Conservation (phyloP, 1,140 invertebrate species). For the Chionoecetes opilio region DNA sequence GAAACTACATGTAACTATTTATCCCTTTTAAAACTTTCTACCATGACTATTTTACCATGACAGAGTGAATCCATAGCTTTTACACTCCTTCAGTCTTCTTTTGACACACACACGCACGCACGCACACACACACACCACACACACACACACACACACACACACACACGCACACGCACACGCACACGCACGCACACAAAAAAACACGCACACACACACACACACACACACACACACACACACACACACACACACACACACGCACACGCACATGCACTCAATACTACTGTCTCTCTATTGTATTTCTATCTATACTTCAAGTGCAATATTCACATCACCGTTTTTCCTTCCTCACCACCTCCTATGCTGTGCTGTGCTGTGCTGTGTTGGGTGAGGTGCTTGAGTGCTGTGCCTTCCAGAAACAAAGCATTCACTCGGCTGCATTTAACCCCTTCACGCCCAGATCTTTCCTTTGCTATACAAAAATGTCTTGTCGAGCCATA, state of each 20-base stretch:
- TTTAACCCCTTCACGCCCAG: too few relatives aligned
- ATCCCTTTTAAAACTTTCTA: neutral
- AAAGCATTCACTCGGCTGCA: neutral
- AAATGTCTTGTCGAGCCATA: too few relatives aligned
- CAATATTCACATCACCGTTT: neutral
- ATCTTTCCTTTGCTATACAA: too few relatives aligned
- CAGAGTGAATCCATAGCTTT: neutral
- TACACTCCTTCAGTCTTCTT: neutral
- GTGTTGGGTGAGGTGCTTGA: neutral
- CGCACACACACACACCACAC: too few relatives aligned
- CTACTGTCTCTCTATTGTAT: neutral
- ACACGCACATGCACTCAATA: too few relatives aligned
- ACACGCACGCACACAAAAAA: too few relatives aligned
- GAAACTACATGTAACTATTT: too few relatives aligned
- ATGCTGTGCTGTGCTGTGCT: neutral
- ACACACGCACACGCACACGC: too few relatives aligned
- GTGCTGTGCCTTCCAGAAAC: conserved; percentile 11
- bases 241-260: too few relatives aligned
- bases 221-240: neutral
- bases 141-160: too few relatives aligned
- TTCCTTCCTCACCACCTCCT: neutral
- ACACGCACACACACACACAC: conserved; percentile 13
- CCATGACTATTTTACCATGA: neutral
- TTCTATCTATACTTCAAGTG: neutral
- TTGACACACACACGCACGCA: too few relatives aligned